phyloP scores from a whole-genome alignment of 2,113 vertebrate species.

The Procavia capensis region DNA sequence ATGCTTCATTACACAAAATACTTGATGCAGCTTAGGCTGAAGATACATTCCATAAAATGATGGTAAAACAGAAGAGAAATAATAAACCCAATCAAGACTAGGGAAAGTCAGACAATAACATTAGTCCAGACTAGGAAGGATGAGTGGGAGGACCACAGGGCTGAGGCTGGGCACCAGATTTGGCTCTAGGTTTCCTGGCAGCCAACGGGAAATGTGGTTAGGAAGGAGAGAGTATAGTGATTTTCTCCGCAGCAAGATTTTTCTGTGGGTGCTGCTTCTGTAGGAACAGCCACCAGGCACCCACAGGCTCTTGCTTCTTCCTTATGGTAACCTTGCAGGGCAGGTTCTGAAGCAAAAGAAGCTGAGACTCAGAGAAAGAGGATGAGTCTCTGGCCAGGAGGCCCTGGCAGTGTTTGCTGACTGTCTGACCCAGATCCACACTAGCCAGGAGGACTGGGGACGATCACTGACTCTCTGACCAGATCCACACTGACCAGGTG shows the following conservation, averaged over 20 bases:
- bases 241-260: neutral
- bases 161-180: neutral
- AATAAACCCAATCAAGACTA: neutral
- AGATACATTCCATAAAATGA: neutral
- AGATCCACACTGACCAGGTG: neutral
- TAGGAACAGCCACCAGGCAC: neutral
- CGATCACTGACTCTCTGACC: neutral
- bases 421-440: neutral
- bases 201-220: neutral
- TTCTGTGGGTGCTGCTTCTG: accelerated
- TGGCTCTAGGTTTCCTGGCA: neutral
- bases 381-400: neutral
- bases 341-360: neutral
- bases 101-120: accelerated
- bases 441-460: neutral
- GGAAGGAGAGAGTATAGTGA: accelerated
- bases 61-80: neutral
- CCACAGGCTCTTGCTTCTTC: neutral
- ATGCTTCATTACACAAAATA: neutral
- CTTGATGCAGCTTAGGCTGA: neutral
- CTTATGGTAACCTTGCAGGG: neutral
- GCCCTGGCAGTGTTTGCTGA: neutral
- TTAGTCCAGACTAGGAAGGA: neutral
- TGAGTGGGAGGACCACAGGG: accelerated
- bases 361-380: neutral